These are phyloP conservation scores for Cottus gobio DNA, from an alignment of 2,113 vertebrate genomes.

Conservation along the genomic window DNA sequence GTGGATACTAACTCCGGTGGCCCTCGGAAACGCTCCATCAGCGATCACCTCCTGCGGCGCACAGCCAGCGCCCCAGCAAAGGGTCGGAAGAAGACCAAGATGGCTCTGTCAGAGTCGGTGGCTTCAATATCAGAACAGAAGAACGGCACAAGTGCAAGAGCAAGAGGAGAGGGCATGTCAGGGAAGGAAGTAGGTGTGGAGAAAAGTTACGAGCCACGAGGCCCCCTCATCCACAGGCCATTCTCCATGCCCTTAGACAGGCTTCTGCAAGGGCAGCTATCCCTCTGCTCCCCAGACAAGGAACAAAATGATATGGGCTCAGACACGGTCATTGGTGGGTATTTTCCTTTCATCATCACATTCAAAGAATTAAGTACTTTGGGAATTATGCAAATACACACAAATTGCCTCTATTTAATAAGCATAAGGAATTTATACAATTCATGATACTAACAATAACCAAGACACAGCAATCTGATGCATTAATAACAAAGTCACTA, in stretches of 20 bases:
- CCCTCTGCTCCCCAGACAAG: conserved; percentile 75
- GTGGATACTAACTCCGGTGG: conserved; percentile 83
- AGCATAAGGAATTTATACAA: background rate
- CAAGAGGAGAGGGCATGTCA: conserved; percentile 71
- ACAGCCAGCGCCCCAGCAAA: conserved; percentile 96
- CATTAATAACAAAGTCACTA: background rate
- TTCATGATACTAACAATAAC: background rate
- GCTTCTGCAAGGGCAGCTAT: conserved; percentile 84
- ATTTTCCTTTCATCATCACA: background rate
- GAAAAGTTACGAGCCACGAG: conserved; percentile 62
- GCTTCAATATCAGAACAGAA: conserved; percentile 82
- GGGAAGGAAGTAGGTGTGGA: conserved; percentile 73
- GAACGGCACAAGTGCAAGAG: conserved; percentile 79
- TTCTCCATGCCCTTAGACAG: conserved; percentile 94
- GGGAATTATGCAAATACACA: conserved; percentile 12
- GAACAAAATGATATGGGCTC: conserved; percentile 69
- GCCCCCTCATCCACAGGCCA: conserved; percentile 86
- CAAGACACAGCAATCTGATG: background rate
- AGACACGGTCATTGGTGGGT: conserved; percentile 85
- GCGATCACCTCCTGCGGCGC: conserved; percentile 92
- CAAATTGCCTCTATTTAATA: background rate
- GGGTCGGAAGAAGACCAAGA: conserved; percentile 95
- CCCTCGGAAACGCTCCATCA: conserved; percentile 89
- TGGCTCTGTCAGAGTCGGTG: conserved; percentile 86
- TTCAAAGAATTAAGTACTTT: background rate